These are phyloP conservation scores for Tenthredo scrophulariae DNA, from an alignment of 2,888 invertebrate genomes.

Conservation along the genomic window DNA sequence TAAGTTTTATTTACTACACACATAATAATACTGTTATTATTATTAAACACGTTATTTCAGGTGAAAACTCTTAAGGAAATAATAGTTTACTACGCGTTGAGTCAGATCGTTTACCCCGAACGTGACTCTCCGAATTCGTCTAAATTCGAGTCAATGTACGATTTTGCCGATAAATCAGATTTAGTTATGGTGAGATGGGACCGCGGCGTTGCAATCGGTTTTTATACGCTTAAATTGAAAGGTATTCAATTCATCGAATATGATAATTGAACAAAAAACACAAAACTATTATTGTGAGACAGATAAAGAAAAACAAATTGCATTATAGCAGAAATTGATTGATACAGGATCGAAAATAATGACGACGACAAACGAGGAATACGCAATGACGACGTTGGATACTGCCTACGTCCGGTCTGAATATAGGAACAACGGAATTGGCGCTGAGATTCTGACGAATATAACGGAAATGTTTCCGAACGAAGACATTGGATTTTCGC, in stretches of 20 bases:
- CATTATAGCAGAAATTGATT: not conserved
- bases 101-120: conserved; percentile 71
- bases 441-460: conserved; percentile 70
- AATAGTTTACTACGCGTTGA: conserved; percentile 67
- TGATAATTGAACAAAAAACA: not conserved
- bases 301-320: not conserved
- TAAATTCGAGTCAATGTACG: conserved; percentile 68
- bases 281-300: not conserved
- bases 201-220: conserved; percentile 71
- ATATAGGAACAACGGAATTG: conserved; percentile 72
- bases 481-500: conserved; percentile 75
- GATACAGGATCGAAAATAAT: conserved; percentile 69
- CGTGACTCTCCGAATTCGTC: conserved; percentile 66
- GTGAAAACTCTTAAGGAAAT: conserved; percentile 65
- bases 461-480: conserved; percentile 66
- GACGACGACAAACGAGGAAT: conserved; percentile 65
- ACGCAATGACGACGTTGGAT: conserved; percentile 75
- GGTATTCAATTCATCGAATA: conserved; percentile 63
- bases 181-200: conserved; percentile 68
- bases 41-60: conserved; percentile 58
- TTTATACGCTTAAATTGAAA: conserved; percentile 75
- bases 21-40: not conserved
- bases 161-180: conserved; percentile 67
- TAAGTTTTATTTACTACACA: conserved; percentile 3
- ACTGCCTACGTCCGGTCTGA: conserved; percentile 74